Conservation (phyloP, 2,797 vertebrate species). For the Acanthopagrus latus region DNA sequence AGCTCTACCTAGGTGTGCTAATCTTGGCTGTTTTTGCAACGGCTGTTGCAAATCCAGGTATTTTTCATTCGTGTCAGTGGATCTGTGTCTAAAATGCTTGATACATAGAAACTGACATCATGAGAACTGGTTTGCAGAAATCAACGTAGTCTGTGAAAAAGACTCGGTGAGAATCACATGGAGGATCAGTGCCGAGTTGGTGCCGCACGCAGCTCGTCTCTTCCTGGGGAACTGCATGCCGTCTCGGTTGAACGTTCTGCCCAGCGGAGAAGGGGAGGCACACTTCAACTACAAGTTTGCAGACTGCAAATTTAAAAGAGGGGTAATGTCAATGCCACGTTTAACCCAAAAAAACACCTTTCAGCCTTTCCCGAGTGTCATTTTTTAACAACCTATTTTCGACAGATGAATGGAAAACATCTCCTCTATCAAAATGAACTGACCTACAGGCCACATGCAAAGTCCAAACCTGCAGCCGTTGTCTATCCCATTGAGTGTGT, state of each 20-base stretch:
- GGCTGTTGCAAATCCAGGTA: conserved; percentile 55
- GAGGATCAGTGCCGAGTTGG: conserved; percentile 61
- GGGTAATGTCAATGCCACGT: conserved; percentile 52
- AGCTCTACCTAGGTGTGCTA: conserved; percentile 34
- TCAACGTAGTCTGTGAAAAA: conserved; percentile 69
- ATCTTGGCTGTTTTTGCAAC: conserved; percentile 44
- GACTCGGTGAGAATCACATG: conserved; percentile 68
- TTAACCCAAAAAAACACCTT: background rate
- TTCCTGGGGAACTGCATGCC: conserved; percentile 82
- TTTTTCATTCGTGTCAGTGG: fast-evolving
- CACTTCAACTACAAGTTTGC: conserved; percentile 67
- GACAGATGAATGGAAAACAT: conserved; percentile 73
- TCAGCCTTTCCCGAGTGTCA: fast-evolving
- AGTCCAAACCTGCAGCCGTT: conserved; percentile 48
- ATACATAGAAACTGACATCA: background rate
- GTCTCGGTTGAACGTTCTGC: conserved; percentile 33
- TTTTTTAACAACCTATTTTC: background rate
- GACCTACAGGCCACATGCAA: conserved; percentile 70
- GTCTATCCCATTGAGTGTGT: conserved; percentile 70
- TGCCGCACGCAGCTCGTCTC: conserved; percentile 66
- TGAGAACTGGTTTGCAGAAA: conserved; percentile 59
- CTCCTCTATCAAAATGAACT: conserved; percentile 71
- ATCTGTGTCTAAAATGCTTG: background rate
- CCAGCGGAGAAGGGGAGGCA: conserved; percentile 59
- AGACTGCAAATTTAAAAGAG: conserved; percentile 76